Evolutionary conservation across 2,888 invertebrate genomes (phyloP), one percentile per base, ranked within the genome.

Genomic region (Athalia rosae): DNA sequence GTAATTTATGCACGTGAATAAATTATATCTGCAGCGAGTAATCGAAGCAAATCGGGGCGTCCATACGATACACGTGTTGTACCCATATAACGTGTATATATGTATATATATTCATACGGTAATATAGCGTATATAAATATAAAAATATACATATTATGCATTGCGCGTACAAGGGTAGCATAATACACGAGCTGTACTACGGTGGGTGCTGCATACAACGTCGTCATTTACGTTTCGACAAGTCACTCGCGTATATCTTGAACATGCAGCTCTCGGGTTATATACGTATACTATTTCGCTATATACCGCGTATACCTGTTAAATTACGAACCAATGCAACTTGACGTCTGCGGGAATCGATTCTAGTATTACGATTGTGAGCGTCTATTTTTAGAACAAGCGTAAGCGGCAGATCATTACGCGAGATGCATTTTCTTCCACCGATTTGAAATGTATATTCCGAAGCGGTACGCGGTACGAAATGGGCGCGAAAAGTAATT

Each of bases 341-440:
- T 28, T 28, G 28, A 28, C 28, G 28, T 28, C 28, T 28, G 28
- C 7, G 11, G 53, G 53, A 53, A 53, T 53, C 53, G 53, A 53
- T 53, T 53, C 11, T 6, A 4, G 4, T 47, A 13, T n/a, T 15
- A 47, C 64, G 6, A 64, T 64, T 64, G 41, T 8, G 13, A 7
- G n/a, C 28, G 28, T n/a, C 8, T 71, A 71, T 71, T 71, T 71
- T 71, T 58, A 71, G 58, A 67, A 6, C 7, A n/a, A 47, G 28
- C 13, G n/a, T 43, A 58, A 58, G 71, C 58, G 71, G 28, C 28
- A 28, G 71, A 71, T 71, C 58, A 71, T 71, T 71, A 71, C 71
- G 58, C 56, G 56, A 43, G 71, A 71, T 71, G 71, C 71, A 71
- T 71, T 71, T 58, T 15, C 13, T 71, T 45, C 11, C 8, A 56